phyloP scores from a whole-genome alignment of 2,888 invertebrate species.

The Dolichopus griseipennis region DNA sequence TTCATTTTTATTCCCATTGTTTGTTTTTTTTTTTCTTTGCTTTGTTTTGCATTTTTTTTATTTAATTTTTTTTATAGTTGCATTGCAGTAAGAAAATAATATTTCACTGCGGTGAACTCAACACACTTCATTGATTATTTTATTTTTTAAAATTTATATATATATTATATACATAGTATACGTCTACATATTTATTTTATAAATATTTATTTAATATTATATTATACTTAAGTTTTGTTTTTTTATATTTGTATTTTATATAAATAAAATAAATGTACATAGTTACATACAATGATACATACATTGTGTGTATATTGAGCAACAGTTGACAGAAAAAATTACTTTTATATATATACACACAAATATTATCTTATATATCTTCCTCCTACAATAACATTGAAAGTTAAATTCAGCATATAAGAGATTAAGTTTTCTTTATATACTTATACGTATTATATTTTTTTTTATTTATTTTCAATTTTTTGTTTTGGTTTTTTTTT shows the following conservation, averaged over 20 bases:
- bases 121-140: background rate
- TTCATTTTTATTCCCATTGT: background rate
- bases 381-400: conserved; percentile 4
- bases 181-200: too few species aligned
- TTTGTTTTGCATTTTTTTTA: background rate
- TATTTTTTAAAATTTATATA: background rate
- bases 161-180: background rate
- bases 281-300: background rate
- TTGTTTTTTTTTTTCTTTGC: too few species aligned
- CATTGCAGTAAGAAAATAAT: background rate
- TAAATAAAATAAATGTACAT: background rate
- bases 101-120: background rate
- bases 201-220: too few species aligned
- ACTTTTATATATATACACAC: background rate
- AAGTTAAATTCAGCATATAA: background rate
- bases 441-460: too few species aligned
- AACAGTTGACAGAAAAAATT: conserved; percentile 5
- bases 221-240: too few species aligned
- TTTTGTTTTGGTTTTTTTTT: too few species aligned
- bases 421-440: background rate
- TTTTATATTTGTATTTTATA: too few species aligned
- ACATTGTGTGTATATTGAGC: background rate
- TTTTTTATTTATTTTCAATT: background rate
- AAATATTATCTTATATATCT: background rate
- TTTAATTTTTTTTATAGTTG: background rate